Evolutionary conservation across 2,113 vertebrate genomes (phyloP), one percentile per base, ranked within the genome.

Genomic region (Synchiropus splendidus): DNA sequence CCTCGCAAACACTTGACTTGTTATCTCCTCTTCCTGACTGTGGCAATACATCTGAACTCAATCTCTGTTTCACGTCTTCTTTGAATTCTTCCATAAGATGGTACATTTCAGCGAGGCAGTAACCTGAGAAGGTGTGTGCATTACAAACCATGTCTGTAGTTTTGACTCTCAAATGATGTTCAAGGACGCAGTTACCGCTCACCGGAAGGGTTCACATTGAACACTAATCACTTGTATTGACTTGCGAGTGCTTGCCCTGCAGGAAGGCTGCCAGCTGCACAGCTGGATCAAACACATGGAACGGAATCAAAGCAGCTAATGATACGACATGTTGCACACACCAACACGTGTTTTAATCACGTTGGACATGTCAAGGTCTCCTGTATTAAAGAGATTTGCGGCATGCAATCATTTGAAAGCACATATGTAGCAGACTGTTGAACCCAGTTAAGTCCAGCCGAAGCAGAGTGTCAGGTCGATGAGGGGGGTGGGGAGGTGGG

Each of bases 191-290:
- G 27, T 31, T 45, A 21, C 12, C 16, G 8, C 18, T 2, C 32
- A 36, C 9, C 45, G 41, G 41, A 31, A 50, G 42, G 50, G 39
- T 59, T 74, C 37, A 55, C 37, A 47, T 46, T 61, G 49, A 52
- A 39, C 43, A 43, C 12, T 34, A 41, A 47, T 51, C 47, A 67
- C 40, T 61, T 45, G 40, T 46, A 43, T 35, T 57, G 48, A 66
- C 51, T n/a, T 14, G 5, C 47, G 47, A 46, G 35, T 50, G 54
- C 45, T 52, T 48, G 52, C 36, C 48, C 52, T 14, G 31, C 36
- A 43, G 47, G 51, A 54, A 40, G 35, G 16, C 50, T 54, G 60
- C 60, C 60, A 58, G 54, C 42, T 37, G 45, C 54, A 55, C 58
- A 65, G 61, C 58, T 59, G 64, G 42, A 58, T 27, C 30, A 51